Percentiles rank a stretch among this genome's conserved stretches.
Evolutionary conservation across 2,113 vertebrate species (phyloP).

Genomic region (Trogon melanurus): DNA sequence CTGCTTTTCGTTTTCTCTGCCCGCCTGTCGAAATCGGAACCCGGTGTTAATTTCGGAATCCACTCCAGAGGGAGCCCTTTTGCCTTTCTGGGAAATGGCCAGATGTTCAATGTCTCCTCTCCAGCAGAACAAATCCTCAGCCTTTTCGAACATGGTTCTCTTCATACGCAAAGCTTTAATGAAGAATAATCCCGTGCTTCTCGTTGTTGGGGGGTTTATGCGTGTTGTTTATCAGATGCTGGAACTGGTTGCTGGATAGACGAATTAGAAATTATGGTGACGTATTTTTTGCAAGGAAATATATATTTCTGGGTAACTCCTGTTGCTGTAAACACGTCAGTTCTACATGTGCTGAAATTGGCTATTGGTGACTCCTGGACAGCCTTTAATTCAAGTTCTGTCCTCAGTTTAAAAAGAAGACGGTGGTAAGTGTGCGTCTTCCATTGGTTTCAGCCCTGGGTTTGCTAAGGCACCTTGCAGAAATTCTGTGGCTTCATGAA

Average conservation of each 20-base stretch:
- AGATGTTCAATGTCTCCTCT: background rate
- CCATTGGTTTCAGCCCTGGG: background rate
- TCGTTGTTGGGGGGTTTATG: rapidly evolving
- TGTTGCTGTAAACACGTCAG: rapidly evolving
- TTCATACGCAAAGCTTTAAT: background rate
- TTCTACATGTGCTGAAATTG: rapidly evolving
- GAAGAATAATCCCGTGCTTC: background rate
- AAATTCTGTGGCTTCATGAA: background rate
- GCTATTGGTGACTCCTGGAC: background rate
- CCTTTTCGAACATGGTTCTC: rapidly evolving
- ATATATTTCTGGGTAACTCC: rapidly evolving
- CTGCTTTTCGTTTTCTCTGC: background rate
- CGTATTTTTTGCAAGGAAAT: background rate
- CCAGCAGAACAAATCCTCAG: background rate
- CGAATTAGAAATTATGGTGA: rapidly evolving
- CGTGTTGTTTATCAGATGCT: rapidly evolving
- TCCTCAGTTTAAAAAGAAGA: background rate
- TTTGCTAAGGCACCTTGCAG: background rate
- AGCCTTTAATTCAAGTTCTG: background rate
- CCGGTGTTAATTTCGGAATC: background rate
- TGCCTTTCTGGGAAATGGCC: background rate
- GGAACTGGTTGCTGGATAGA: rapidly evolving
- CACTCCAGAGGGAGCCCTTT: slow-evolving; percentile 55
- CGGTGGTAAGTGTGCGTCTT: background rate
- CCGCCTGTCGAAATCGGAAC: too few species aligned